Percentiles rank a stretch among this genome's conserved stretches.
phyloP scores from a whole-genome alignment of 2,888 invertebrate genomes.

The Auanema freiburgensis region DNA sequence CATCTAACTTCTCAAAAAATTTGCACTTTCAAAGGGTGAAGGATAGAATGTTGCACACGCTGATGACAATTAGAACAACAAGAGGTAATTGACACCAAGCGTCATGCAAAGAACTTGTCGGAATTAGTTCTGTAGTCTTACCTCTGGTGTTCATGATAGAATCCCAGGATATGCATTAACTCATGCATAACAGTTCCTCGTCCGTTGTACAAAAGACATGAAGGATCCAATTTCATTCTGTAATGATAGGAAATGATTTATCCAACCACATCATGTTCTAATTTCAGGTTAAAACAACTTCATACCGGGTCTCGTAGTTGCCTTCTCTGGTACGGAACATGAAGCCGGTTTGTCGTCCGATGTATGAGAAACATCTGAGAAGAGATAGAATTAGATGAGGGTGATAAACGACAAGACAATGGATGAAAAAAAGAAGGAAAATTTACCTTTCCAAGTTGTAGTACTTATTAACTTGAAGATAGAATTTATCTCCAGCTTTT shows the following conservation, averaged over 20 bases:
- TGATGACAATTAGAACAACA: no score
- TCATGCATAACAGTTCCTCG: slow-evolving; percentile 44
- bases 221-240: slow-evolving; percentile 42
- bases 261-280: not conserved
- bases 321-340: slow-evolving; percentile 37
- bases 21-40: no score
- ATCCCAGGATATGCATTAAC: slow-evolving; percentile 47
- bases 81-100: no score
- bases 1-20: no score
- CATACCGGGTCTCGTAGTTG: slow-evolving; percentile 34
- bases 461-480: slow-evolving; percentile 42
- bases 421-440: no score
- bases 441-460: slow-evolving; percentile 31
- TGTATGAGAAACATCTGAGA: slow-evolving; percentile 40
- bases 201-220: slow-evolving; percentile 38
- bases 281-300: not conserved
- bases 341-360: slow-evolving; percentile 35
- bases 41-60: no score
- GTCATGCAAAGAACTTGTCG: no score
- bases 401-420: no score
- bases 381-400: slow-evolving; percentile 1
- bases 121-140: not conserved
- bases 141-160: slow-evolving; percentile 46
- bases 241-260: not conserved
- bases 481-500: slow-evolving; percentile 25